Conservation (phyloP, 1,140 invertebrate species). For the Aphidius ervi region DNA sequence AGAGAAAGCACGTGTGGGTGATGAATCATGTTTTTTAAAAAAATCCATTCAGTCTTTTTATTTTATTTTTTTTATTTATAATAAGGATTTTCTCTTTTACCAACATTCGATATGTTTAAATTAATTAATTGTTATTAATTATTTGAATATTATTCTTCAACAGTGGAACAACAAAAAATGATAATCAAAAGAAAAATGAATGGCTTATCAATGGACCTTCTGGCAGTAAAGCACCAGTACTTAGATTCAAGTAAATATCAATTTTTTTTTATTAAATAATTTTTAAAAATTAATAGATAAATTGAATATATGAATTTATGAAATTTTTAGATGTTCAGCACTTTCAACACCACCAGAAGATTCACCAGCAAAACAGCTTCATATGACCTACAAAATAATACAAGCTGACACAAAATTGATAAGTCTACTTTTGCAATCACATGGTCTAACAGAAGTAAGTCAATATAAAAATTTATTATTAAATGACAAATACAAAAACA, state of each 20-base stretch:
- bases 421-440: conserved; percentile 67
- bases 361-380: conserved; percentile 65
- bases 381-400: conserved; percentile 75
- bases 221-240: conserved; percentile 41
- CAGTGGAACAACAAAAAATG: conserved; percentile 36
- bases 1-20: too few species aligned
- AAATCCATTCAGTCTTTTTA: too few species aligned
- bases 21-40: not conserved
- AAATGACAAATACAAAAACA: not conserved
- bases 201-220: conserved; percentile 45
- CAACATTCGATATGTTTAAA: conserved; percentile 13
- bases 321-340: conserved; percentile 44
- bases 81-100: conserved; percentile 7
- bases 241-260: conserved; percentile 47
- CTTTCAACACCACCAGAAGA: conserved; percentile 48
- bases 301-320: conserved; percentile 6
- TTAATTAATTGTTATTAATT: not conserved
- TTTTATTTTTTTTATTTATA: not conserved
- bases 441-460: conserved; percentile 66
- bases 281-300: not conserved
- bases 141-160: conserved; percentile 19
- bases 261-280: not conserved
- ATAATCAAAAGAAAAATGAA: conserved; percentile 36
- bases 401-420: conserved; percentile 78
- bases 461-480: not conserved